These are phyloP conservation scores for Ophraella communa DNA, from an alignment of 2,888 invertebrate genomes.

Conservation along the genomic window DNA sequence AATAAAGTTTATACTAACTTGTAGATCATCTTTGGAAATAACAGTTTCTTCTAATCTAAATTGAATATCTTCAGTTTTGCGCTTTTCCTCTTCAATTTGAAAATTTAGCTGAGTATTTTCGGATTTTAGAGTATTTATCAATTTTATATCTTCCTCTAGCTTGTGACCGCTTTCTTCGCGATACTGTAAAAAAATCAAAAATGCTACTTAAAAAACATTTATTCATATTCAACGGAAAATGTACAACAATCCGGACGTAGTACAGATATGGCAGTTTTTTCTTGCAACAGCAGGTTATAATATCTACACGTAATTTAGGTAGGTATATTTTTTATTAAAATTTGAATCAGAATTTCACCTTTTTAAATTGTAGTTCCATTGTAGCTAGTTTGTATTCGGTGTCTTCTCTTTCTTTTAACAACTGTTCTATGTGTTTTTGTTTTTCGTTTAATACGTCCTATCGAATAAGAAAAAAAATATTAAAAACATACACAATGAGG, in stretches of 20 bases:
- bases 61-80: slow-evolving; percentile 87
- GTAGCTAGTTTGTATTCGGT: slow-evolving; percentile 70
- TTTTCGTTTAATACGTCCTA: slow-evolving; percentile 93
- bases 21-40: slow-evolving; percentile 85
- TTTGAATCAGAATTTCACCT: slow-evolving; percentile 60
- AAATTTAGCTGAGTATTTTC: slow-evolving; percentile 66
- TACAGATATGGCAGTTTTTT: too few species aligned
- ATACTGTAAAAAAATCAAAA: slow-evolving; percentile 55
- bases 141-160: slow-evolving; percentile 65
- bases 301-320: too few species aligned
- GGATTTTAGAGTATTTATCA: slow-evolving; percentile 63
- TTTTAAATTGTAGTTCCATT: slow-evolving; percentile 69
- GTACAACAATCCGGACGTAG: too few species aligned
- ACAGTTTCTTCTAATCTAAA: slow-evolving; percentile 92
- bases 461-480: background rate
- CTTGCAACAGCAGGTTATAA: too few species aligned
- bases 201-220: too few species aligned
- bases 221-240: too few species aligned
- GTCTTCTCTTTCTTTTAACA: slow-evolving; percentile 88
- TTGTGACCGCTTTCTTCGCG: slow-evolving; percentile 65
- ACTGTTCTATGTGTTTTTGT: slow-evolving; percentile 90
- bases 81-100: slow-evolving; percentile 78
- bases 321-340: too few species aligned
- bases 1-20: slow-evolving; percentile 78
- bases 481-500: background rate